Conservation (phyloP, 1,140 invertebrate species). For the Drosophila kanapiae region DNA sequence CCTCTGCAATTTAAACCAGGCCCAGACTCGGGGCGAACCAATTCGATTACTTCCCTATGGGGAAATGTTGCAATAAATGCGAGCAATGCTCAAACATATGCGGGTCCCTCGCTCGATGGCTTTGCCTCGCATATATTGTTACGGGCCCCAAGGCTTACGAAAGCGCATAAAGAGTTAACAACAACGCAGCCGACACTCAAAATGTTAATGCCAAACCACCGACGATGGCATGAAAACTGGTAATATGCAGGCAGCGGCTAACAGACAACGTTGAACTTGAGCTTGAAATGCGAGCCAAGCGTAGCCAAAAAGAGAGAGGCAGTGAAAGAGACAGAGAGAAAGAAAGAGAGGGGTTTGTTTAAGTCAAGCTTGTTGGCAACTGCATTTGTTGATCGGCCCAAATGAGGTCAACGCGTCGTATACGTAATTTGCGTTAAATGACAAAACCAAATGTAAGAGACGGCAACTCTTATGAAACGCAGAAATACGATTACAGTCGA, state of each 20-base stretch:
- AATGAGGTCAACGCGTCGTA: constrained; percentile 79
- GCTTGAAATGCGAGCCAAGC: constrained; percentile 72
- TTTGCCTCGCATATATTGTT: constrained; percentile 8
- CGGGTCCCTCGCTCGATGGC: constrained; percentile 3
- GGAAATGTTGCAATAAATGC: constrained; percentile 73
- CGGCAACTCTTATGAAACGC: constrained; percentile 64
- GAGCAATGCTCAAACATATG: constrained; percentile 65
- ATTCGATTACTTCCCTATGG: constrained; percentile 71
- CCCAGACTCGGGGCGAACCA: constrained; percentile 17
- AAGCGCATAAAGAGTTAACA: constrained; percentile 48
- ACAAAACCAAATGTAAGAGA: constrained; percentile 44
- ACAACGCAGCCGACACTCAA: constrained; percentile 54
- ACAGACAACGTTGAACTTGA: constrained; percentile 74
- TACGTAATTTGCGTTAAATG: constrained; percentile 75
- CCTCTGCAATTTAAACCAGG: constrained; percentile 12
- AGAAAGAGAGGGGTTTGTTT: constrained; percentile 21
- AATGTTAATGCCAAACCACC: constrained; percentile 70
- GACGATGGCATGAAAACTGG: constrained; percentile 59
- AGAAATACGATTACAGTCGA: constrained; percentile 35
- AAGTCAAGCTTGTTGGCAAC: constrained; percentile 36
- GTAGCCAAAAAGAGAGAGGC: constrained; percentile 13
- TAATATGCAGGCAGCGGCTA: constrained; percentile 59
- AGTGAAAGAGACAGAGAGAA: constrained; percentile 2
- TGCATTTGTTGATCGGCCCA: constrained; percentile 46
- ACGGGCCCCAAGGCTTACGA: constrained; percentile 44